These are phyloP conservation scores for Folsomia candida DNA, from an alignment of 2,888 invertebrate genomes.

Conservation along the genomic window DNA sequence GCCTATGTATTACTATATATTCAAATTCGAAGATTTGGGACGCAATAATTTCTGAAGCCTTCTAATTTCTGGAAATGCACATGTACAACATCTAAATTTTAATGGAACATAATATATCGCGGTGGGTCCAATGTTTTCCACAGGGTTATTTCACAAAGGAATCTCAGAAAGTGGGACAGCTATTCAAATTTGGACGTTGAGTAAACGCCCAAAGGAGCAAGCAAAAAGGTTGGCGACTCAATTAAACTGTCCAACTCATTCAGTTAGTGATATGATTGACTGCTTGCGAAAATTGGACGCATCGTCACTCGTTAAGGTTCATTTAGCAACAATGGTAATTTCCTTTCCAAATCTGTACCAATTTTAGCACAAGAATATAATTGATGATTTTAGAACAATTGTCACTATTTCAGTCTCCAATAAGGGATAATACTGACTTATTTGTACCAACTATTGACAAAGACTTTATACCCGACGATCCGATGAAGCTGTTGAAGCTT, in stretches of 20 bases:
- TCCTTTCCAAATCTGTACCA: neutral
- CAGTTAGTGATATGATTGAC: slow-evolving; percentile 18
- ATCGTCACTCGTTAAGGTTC: slow-evolving; percentile 29
- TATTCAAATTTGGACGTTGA: slow-evolving; percentile 36
- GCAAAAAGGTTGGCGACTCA: slow-evolving; percentile 26
- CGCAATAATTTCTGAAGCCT: too few relatives aligned
- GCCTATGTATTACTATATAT: too few relatives aligned
- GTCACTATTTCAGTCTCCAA: slow-evolving; percentile 13
- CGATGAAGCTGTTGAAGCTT: slow-evolving; percentile 25
- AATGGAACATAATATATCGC: too few relatives aligned
- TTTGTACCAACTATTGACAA: slow-evolving; percentile 31
- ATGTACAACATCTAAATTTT: too few relatives aligned
- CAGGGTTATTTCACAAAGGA: slow-evolving; percentile 26
- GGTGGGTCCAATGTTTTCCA: too few relatives aligned
- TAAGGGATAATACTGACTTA: slow-evolving; percentile 25
- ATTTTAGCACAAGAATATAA: neutral
- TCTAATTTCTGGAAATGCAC: too few relatives aligned
- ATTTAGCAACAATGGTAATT: slow-evolving; percentile 38
- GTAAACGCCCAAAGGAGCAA: slow-evolving; percentile 31
- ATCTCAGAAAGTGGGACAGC: slow-evolving; percentile 35
- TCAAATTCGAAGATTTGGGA: too few relatives aligned
- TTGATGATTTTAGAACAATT: neutral
- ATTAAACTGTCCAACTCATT: slow-evolving; percentile 32
- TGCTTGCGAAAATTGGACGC: slow-evolving; percentile 35
- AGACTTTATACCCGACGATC: slow-evolving; percentile 32